phyloP scores from a whole-genome alignment of 2,797 vertebrate genomes.

The Euthynnus affinis region DNA sequence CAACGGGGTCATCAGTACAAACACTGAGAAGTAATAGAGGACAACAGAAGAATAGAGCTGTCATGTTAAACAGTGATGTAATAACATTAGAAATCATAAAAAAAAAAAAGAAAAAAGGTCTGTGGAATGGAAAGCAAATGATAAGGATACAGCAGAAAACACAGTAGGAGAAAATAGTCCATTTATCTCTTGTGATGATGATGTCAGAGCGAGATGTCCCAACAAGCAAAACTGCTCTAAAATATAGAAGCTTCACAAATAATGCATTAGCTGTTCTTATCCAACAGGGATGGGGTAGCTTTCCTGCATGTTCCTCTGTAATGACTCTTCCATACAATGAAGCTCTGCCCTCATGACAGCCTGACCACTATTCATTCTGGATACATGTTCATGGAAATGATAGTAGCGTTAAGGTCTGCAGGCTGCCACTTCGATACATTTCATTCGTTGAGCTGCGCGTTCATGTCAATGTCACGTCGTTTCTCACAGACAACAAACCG shows the following conservation, averaged over 20 bases:
- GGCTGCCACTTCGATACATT: slow-evolving; percentile 3
- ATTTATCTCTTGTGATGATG: slow-evolving; percentile 4
- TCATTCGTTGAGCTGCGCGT: neutral
- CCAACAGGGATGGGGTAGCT: slow-evolving; percentile 56
- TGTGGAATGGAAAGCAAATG: neutral
- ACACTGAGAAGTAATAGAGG: slow-evolving; percentile 16
- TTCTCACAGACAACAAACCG: slow-evolving; percentile 21
- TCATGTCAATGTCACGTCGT: slow-evolving; percentile 39
- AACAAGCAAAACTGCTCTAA: slow-evolving; percentile 46
- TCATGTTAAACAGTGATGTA: slow-evolving; percentile 11
- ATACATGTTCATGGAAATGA: slow-evolving; percentile 22
- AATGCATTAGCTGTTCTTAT: slow-evolving; percentile 70
- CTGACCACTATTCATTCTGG: slow-evolving; percentile 33
- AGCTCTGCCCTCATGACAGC: slow-evolving; percentile 44
- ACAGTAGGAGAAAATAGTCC: neutral
- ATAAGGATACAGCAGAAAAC: neutral
- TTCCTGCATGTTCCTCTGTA: slow-evolving; percentile 40
- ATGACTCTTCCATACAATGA: slow-evolving; percentile 35
- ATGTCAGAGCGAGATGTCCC: slow-evolving; percentile 51
- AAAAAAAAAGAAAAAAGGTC: too few relatives aligned
- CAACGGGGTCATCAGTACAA: neutral
- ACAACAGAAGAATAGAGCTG: slow-evolving; percentile 7
- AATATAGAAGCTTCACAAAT: slow-evolving; percentile 73
- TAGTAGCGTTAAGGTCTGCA: slow-evolving; percentile 12
- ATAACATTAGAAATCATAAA: slow-evolving; percentile 8